Evolutionary conservation across 2,113 vertebrate species (phyloP), one percentile per base, ranked within the genome.

Genomic region (Ammodytes marinus): DNA sequence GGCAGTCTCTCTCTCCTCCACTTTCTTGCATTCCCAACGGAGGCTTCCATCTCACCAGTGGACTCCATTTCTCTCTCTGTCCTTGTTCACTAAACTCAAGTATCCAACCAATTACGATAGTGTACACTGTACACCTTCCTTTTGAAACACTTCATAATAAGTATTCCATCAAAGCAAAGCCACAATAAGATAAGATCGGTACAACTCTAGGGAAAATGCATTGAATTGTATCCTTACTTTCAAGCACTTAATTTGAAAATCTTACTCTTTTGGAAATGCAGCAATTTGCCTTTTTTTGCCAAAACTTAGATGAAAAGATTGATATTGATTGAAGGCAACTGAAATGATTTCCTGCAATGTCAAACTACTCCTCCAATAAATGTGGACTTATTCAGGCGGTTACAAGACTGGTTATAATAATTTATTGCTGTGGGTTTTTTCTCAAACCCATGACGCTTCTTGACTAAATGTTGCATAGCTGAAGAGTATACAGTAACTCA

Each of bases 1-100:
- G 84, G 81, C 84, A 86, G 82, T 82, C 27, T 27, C 27, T 27
- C 27, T 27, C 82, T 79, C 72, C 40, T 54, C 65, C 64, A 68
- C 10, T 5, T 52, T 74, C 72, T 19, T 39, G 47, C 39, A 27
- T 42, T 75, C 86, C 82, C 78, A 79, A 52, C 43, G 79, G 82
- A 59, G 45, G 46, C 63, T 42, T 76, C 39, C 27, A 14, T 76
- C 75, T 74, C 63, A 73, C 37, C 50, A 39, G 43, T 57, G 50
- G 77, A 85, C 76, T 71, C 77, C 37, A 8, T 76, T 39, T 77
- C 59, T 86, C 46, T 70, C 37, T 46, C 49, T 65, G 49, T 37
- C 46, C 67, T 68, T 77, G 54, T 76, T 65, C 80, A 67, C 57
- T 17, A 3, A 49, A 58, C 57, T 65, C 37, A 27, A 17, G 4